Base-by-base conservation (phyloP, 2,113 vertebrate genomes). In the Promerops cafer region DNA sequence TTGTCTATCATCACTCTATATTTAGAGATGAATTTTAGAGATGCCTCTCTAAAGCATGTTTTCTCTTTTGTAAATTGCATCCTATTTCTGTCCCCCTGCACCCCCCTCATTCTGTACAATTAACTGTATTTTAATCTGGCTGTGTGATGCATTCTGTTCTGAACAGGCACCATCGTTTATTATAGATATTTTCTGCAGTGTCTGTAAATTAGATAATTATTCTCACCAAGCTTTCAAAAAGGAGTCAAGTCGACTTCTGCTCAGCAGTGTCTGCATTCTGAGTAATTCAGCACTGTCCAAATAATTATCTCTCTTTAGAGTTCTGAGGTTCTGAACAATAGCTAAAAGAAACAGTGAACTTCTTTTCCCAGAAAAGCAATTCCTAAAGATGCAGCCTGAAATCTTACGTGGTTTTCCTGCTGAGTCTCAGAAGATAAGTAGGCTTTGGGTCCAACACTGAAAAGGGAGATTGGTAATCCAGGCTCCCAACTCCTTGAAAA, bases 141-240 rank as follows among this genome's bases (percentile, higher is more conserved):
- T 95, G 50, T 49, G 30, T 89, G 83, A 95, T 94, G 92, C 75
- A 88, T 87, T 97, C 89, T 85, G 53, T 83, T 96, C 94, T 5
- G 35, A 96, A 71, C 81, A 88, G 92, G 76, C 83, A 82, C 63
- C 50, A 69, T 94, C 42, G 33, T 90, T 93, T 94, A 96, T 96
- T 96, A 79, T 6, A 96, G 86, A 84, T 52, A 97, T 96, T 97
- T 96, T 96, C 84, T 95, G 78, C 93, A 94, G 45, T 84, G 78
- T 92, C 93, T 94, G 87, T 94, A 94, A 96, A 97, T 97, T 94
- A 93, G 95, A 83, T 94, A 94, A 96, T 96, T 93, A 93, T 96
- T 95, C 85, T 93, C 72, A 76, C 94, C 47, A 84, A 90, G 79
- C 65, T 88, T 97, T 96, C 85, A 56, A 80, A 90, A 93, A 89